Conservation (phyloP, 2,888 invertebrate genomes). For the Andricus curvator region DNA sequence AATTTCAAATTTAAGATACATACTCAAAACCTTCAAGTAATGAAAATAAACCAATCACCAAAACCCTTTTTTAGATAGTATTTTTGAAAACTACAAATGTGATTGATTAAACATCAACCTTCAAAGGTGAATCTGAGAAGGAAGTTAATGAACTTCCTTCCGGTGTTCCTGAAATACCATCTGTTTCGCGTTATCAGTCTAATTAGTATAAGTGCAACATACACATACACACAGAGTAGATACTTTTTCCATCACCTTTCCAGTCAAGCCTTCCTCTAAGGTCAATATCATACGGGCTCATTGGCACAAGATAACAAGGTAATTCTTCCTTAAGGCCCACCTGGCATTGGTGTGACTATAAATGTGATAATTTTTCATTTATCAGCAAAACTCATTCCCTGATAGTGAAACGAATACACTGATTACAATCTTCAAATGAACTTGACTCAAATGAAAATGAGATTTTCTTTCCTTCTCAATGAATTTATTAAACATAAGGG, state of each 20-base stretch:
- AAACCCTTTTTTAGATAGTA: too few relatives aligned
- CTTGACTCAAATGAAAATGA: not conserved
- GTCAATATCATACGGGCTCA: slow-evolving; percentile 30
- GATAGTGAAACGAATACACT: not conserved
- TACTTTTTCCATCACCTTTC: slow-evolving; percentile 11
- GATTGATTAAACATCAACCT: not conserved
- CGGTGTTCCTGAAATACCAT: slow-evolving; percentile 25
- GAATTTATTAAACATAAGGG: not conserved
- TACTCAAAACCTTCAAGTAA: too few relatives aligned
- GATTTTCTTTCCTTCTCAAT: not conserved
- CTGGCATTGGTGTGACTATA: slow-evolving; percentile 19
- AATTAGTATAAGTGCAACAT: not conserved
- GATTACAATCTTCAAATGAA: not conserved
- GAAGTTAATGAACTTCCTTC: slow-evolving; percentile 8
- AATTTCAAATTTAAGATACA: too few relatives aligned
- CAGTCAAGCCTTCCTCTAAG: not conserved
- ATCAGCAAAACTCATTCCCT: not conserved
- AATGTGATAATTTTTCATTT: not conserved
- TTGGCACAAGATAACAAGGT: slow-evolving; percentile 19
- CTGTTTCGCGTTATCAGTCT: not conserved
- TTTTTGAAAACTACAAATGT: not conserved
- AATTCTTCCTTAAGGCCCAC: slow-evolving; percentile 14
- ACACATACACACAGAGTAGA: not conserved
- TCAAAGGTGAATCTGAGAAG: not conserved
- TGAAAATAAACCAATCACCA: too few relatives aligned